These are phyloP conservation scores for Pterocles gutturalis DNA, from an alignment of 2,113 vertebrate genomes.

Conservation along the genomic window DNA sequence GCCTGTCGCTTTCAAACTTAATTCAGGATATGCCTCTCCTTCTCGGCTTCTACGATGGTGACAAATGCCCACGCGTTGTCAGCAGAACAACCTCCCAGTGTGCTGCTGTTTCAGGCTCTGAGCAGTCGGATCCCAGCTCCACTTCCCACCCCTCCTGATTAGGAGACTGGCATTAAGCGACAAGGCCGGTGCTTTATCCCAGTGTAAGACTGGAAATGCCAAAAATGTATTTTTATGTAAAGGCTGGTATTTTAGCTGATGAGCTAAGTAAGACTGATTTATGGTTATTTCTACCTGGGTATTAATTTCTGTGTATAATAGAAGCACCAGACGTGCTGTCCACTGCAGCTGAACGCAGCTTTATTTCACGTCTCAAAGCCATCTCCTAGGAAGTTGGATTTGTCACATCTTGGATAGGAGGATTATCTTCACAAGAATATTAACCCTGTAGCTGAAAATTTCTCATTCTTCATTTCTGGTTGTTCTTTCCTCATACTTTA, in stretches of 20 bases:
- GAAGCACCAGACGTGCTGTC: constrained; percentile 35
- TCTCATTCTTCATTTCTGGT: not conserved
- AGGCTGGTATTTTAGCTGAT: constrained; percentile 71
- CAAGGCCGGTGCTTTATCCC: constrained; percentile 6
- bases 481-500: not conserved
- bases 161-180: not conserved
- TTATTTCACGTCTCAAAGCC: constrained; percentile 41
- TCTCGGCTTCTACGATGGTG: not conserved
- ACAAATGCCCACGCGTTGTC: rapidly evolving
- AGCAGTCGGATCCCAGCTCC: not conserved
- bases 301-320: constrained; percentile 74
- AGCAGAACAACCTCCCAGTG: not conserved
- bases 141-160: not conserved
- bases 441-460: not conserved
- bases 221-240: constrained; percentile 37
- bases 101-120: not conserved
- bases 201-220: constrained; percentile 39
- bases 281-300: constrained; percentile 73
- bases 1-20: not conserved
- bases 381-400: constrained; percentile 54
- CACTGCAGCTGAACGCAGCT: constrained; percentile 22
- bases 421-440: constrained; percentile 25
- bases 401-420: constrained; percentile 50
- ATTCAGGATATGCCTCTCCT: not conserved
- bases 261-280: constrained; percentile 74